Evolutionary conservation across 1,140 invertebrate genomes (phyloP).

Genomic region (Drosophila bipectinata): DNA sequence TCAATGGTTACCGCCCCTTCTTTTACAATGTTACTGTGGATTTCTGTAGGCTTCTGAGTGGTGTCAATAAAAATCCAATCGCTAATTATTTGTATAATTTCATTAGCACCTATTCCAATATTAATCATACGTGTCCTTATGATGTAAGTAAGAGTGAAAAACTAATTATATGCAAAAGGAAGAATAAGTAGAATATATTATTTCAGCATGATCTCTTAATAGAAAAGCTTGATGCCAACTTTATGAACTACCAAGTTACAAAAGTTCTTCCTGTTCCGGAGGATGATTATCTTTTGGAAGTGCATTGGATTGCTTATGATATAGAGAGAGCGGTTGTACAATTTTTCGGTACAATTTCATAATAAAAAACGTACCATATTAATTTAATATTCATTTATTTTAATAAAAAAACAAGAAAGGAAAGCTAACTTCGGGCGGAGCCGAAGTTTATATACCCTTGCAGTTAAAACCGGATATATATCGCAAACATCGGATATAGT

Average conservation of each 20-base stretch:
- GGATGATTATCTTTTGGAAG: not conserved
- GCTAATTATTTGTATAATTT: not conserved
- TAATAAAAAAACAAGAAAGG: no score
- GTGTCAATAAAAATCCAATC: not conserved
- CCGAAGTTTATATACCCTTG: no score
- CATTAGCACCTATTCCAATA: not conserved
- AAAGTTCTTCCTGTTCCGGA: not conserved
- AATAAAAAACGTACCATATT: no score
- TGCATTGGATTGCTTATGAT: not conserved
- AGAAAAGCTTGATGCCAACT: not conserved
- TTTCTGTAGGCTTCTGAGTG: conserved; percentile 12
- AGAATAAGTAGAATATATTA: not conserved
- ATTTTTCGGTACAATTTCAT: no score
- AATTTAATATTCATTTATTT: no score
- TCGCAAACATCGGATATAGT: no score
- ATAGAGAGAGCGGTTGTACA: not conserved
- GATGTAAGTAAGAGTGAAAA: not conserved
- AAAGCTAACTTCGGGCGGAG: no score
- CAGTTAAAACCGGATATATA: no score
- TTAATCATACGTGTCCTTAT: conserved; percentile 21
- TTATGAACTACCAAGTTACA: not conserved
- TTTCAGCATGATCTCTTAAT: conserved; percentile 7
- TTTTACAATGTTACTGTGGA: conserved; percentile 22
- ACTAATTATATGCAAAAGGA: no score
- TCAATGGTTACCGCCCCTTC: conserved; percentile 7